Evolutionary conservation across 2,113 vertebrate species (phyloP).

Genomic region (Barbus barbus): DNA sequence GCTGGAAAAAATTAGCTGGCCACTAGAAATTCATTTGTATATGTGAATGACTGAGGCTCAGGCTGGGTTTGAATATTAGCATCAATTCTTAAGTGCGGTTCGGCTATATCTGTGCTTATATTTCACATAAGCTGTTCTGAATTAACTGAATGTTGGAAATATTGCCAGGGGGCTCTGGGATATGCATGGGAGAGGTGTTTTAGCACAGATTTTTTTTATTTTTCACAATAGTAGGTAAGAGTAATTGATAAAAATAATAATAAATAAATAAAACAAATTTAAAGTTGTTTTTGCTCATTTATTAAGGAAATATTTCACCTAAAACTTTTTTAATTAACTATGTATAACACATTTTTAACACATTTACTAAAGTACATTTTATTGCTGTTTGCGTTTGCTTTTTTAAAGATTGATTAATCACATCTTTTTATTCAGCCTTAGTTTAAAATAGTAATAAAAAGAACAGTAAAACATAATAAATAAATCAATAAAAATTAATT

Average conservation of each 20-base stretch:
- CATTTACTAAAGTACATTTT: not conserved
- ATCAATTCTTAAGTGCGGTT: conserved; percentile 50
- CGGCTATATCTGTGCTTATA: conserved; percentile 40
- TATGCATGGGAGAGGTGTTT: conserved; percentile 41
- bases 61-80: conserved; percentile 56
- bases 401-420: not conserved
- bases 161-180: conserved; percentile 34
- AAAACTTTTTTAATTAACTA: not conserved
- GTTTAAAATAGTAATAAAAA: not conserved
- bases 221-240: not conserved
- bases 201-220: conserved; percentile 41
- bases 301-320: not conserved
- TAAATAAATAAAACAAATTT: too few species aligned
- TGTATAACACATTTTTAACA: not conserved
- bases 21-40: conserved; percentile 34
- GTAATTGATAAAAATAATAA: not conserved
- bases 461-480: not conserved
- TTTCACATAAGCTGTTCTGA: conserved; percentile 46
- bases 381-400: too few species aligned
- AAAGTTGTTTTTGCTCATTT: not conserved
- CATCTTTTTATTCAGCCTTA: not conserved
- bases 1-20: conserved; percentile 33
- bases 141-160: conserved; percentile 41
- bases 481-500: too few species aligned
- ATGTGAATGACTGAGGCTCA: conserved; percentile 34